Evolutionary conservation across 1,140 invertebrate species (phyloP).

Genomic region (Drosophila mauritiana): DNA sequence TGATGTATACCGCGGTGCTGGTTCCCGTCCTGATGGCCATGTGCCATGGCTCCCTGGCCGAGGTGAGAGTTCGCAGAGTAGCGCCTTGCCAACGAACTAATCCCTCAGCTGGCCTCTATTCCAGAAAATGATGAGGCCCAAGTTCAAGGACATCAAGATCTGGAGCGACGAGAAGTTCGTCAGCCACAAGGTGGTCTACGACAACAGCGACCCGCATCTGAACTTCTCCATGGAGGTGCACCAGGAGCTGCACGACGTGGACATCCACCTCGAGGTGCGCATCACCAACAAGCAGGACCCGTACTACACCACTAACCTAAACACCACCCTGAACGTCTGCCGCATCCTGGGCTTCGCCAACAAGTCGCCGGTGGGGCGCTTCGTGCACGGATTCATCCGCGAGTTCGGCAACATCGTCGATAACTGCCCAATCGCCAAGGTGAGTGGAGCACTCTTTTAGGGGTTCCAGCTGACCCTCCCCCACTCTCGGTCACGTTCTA

Average conservation of each 20-base stretch:
- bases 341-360: slow-evolving; percentile 62
- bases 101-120: not conserved
- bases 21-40: slow-evolving; percentile 51
- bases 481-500: slow-evolving; percentile 36
- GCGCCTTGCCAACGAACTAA: not conserved
- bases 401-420: slow-evolving; percentile 76
- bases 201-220: slow-evolving; percentile 71
- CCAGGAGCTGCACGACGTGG: slow-evolving; percentile 65
- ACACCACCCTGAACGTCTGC: slow-evolving; percentile 73
- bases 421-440: slow-evolving; percentile 70
- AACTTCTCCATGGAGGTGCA: slow-evolving; percentile 74
- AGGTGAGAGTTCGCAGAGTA: slow-evolving; percentile 34
- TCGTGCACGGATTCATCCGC: slow-evolving; percentile 64
- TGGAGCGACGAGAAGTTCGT: slow-evolving; percentile 78
- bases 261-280: slow-evolving; percentile 61
- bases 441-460: slow-evolving; percentile 24
- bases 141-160: slow-evolving; percentile 68
- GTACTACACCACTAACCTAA: slow-evolving; percentile 55
- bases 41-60: slow-evolving; percentile 41
- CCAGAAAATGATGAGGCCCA: slow-evolving; percentile 80
- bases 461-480: slow-evolving; percentile 15
- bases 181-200: slow-evolving; percentile 67
- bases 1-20: slow-evolving; percentile 36
- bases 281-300: slow-evolving; percentile 68
- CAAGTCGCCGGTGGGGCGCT: slow-evolving; percentile 69